A percentile compares a stretch with the other conserved stretches of the same genome.
Evolutionary conservation across 1,140 invertebrate species (phyloP).

Genomic region (Meloidogyne chitwoodi): DNA sequence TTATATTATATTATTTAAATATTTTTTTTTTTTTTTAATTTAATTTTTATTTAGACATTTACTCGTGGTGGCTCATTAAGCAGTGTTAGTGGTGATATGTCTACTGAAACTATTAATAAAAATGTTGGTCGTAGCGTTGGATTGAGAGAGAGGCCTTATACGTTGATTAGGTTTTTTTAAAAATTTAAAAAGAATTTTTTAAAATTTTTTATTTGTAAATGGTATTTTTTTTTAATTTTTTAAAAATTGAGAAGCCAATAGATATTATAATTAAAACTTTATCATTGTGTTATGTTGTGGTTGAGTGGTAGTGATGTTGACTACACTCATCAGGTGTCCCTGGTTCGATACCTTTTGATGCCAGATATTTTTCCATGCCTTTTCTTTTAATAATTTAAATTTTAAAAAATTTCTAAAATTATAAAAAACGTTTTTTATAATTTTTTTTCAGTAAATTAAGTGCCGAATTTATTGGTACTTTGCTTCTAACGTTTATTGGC

Average conservation of each 20-base stretch:
- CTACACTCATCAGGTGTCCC: no score
- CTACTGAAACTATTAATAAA: neutral
- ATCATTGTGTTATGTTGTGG: no score
- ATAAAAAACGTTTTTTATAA: neutral
- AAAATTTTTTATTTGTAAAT: no score
- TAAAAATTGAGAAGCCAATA: no score
- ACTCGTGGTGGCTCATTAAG: neutral
- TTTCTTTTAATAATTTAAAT: no score
- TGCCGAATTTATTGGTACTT: conserved; percentile 31
- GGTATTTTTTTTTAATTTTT: no score
- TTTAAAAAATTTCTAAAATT: neutral
- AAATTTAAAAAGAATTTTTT: no score
- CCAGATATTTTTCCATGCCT: no score
- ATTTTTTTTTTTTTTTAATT: neutral
- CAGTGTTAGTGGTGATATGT: conserved; percentile 6
- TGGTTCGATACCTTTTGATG: no score
- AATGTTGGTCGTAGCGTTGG: neutral
- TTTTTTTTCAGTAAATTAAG: conserved; percentile 2
- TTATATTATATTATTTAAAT: no score
- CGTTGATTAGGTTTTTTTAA: conserved; percentile 1
- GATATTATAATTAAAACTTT: no score
- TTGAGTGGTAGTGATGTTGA: no score
- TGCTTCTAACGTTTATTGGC: conserved; percentile 32
- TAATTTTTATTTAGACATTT: neutral
- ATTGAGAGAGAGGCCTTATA: neutral